Base-by-base conservation (phyloP, 1,140 invertebrate species). In the Drosophila pseudoobscura region DNA sequence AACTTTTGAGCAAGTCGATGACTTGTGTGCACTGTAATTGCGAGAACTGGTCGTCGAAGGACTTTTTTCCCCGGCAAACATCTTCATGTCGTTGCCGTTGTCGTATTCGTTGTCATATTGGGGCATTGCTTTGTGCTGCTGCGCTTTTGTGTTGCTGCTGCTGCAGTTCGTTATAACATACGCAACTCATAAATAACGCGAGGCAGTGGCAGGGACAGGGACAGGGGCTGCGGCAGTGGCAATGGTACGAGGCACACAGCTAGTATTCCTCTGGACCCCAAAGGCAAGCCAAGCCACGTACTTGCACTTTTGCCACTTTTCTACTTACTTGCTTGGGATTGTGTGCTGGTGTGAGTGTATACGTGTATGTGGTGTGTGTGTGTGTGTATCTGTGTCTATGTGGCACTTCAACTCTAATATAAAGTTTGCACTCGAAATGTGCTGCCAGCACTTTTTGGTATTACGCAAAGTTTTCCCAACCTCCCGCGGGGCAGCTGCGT, bases 361-460 rank as follows among this genome's bases (percentile, higher is more conserved):
- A 29, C 44, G 58, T 45, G 53, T 22, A 44, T 24, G 20, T 45
- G 59, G 53, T 22, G 46, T 24, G 20, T 45, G 59, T 58, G 49
- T 78, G 50, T 24, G 53, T n/a, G 50, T 43, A 59, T 44, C 70
- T 47, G 55, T 29, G 73, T 85, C 77, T 71, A 64, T 71, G 69
- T 75, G 83, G 78, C 82, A 87, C 82, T 87, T 87, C 82, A 87
- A 78, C 82, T 87, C 82, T 82, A 87, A 87, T 87, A 87, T 87
- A 87, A 87, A 87, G 82, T 87, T 87, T 88, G 83, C 78, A 78
- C 82, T 87, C 83, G 70, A 87, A 87, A 82, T 87, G 83, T 88
- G 82, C 82, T 88, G 82, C 78, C 68, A 87, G 82, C 82, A 87
- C 82, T 87, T 87, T 87, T 87, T 78, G 83, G 82, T 87, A 87